Percentiles rank a stretch among this genome's conserved stretches.
These are phyloP conservation scores for Chaitophorus viminalis DNA, from an alignment of 2,888 invertebrate species.

Conservation along the genomic window DNA sequence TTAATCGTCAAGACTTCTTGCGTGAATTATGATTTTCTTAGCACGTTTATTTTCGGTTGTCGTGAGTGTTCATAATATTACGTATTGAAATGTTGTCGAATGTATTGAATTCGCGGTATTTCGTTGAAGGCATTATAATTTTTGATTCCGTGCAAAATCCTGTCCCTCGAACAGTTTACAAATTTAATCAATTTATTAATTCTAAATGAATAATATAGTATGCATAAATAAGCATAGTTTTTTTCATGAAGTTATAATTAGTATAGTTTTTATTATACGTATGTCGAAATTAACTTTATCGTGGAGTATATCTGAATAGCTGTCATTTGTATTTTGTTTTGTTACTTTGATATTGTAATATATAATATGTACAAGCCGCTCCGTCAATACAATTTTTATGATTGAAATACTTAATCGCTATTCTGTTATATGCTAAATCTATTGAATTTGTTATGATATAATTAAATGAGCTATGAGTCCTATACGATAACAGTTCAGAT, in stretches of 20 bases:
- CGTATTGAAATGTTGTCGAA: background rate
- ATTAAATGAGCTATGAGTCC: background rate
- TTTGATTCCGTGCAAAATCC: background rate
- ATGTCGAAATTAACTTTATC: background rate
- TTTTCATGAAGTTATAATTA: background rate
- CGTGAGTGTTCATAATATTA: background rate
- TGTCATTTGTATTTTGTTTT: background rate
- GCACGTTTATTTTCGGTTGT: background rate
- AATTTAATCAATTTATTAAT: too few species aligned
- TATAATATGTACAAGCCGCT: background rate
- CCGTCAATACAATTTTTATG: background rate
- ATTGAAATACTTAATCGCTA: background rate
- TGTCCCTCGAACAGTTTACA: background rate
- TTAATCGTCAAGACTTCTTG: conserved; percentile 24
- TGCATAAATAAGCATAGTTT: background rate
- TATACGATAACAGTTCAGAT: conserved; percentile 23
- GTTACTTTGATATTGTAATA: background rate
- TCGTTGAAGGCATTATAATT: background rate
- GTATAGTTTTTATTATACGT: too few species aligned
- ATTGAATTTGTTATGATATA: background rate
- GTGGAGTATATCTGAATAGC: background rate
- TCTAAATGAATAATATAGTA: too few species aligned
- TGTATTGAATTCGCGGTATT: background rate
- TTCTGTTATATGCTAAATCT: conserved; percentile 13
- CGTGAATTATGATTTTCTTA: conserved; percentile 30